Conservation (phyloP, 2,113 vertebrate genomes). For the Zootoca vivipara region DNA sequence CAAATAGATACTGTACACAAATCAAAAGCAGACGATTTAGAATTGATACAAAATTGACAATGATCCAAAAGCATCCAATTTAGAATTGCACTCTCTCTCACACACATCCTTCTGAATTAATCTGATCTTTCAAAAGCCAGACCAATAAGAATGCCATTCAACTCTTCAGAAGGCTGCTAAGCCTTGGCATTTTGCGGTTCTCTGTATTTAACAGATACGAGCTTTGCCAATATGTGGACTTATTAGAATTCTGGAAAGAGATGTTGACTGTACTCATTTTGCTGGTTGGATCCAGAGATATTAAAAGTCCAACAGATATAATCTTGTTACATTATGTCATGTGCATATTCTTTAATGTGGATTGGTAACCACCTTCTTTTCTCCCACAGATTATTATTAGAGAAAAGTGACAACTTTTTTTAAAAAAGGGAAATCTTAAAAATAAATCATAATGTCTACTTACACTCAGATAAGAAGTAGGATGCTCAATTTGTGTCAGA, state of each 20-base stretch:
- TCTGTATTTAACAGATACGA: not conserved
- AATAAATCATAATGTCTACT: not conserved
- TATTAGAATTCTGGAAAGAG: not conserved
- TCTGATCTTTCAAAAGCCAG: not conserved
- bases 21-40: not conserved
- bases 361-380: rapidly evolving
- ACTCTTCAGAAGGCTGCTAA: not conserved
- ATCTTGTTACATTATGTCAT: not conserved
- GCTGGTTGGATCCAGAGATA: not conserved
- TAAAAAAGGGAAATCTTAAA: not conserved
- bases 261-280: not conserved
- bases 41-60: too few relatives aligned
- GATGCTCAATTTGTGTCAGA: not conserved
- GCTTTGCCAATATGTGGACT: not conserved
- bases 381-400: not conserved
- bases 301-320: not conserved
- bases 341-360: not conserved
- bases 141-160: not conserved
- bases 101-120: not conserved
- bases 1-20: not conserved
- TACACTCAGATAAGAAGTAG: not conserved
- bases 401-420: not conserved
- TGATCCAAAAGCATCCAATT: not conserved
- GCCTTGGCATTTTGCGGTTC: not conserved
- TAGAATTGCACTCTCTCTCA: not conserved